Percentiles rank a stretch among this genome's conserved stretches.
These are phyloP conservation scores for Andrena camellia DNA, from an alignment of 2,888 invertebrate genomes.

Conservation along the genomic window DNA sequence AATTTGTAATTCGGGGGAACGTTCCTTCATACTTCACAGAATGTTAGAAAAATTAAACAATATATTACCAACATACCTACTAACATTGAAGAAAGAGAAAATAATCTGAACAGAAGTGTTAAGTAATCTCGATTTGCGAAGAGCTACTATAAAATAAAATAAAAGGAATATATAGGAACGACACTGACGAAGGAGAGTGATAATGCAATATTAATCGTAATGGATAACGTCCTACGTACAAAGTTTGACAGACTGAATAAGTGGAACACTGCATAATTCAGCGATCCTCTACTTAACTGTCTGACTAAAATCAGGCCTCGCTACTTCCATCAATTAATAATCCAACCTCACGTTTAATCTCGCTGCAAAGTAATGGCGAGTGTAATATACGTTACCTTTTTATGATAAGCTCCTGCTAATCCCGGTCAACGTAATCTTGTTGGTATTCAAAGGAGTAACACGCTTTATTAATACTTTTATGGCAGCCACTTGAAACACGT, in stretches of 20 bases:
- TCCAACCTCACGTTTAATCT: conserved; percentile 39
- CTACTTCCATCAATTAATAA: conserved; percentile 33
- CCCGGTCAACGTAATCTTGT: conserved; percentile 36
- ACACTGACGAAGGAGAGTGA: neutral
- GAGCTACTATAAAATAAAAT: too few relatives aligned
- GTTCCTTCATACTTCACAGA: neutral
- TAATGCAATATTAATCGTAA: neutral
- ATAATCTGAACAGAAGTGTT: too few relatives aligned
- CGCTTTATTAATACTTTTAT: conserved; percentile 67
- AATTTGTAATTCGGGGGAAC: neutral
- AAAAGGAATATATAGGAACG: neutral
- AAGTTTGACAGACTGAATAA: neutral
- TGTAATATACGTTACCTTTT: conserved; percentile 20
- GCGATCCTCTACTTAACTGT: neutral
- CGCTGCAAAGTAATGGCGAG: conserved; percentile 25
- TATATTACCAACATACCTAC: too few relatives aligned
- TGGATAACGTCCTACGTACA: too few relatives aligned
- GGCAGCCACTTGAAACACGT: conserved; percentile 35
- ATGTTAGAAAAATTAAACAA: too few relatives aligned
- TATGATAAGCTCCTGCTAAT: neutral
- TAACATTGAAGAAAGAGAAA: too few relatives aligned
- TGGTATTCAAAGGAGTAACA: conserved; percentile 58
- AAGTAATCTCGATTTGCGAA: too few relatives aligned
- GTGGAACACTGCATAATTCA: neutral
- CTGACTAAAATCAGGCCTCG: conserved; percentile 9